Base-by-base conservation (phyloP, 2,888 invertebrate species). In the Ditula angustiorana region DNA sequence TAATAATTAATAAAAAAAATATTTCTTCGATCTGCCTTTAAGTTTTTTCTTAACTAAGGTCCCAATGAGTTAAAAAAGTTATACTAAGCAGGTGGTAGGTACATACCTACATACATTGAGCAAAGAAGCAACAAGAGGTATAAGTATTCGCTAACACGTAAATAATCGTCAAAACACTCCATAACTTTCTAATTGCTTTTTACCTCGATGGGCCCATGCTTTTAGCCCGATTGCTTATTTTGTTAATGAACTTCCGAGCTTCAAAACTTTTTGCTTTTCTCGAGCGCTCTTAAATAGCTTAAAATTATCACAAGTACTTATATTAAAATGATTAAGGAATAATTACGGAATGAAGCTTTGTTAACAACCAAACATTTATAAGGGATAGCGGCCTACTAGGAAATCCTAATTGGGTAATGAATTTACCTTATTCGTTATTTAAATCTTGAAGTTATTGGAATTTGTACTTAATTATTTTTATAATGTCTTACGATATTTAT, bases 171-270 rank as follows among this genome's bases (percentile, higher is more conserved):
- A 80, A 81, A 86, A 82, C 81, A 84, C 83, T 86, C 81, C 78
- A 83, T 85, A 88, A 88, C 85, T 88, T 88, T 80, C 73, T 86
- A 88, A 90, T 87, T 86, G 86, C 81, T 85, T 86, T 84, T 86
- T 86, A 90, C 85, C 84, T 86, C 82, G 81, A 81, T 79, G 80
- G 83, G 81, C 74, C 78, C 79, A 78, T 85, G 90, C 88, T 90
- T 90, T 90, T 86, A 90, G 87, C 79, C 80, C 79, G 83, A 90
- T 90, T 90, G 86, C 87, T 87, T 88, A 87, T 88, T 88, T 86
- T 82, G 83, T 86, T 89, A 88, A 89, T 88, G 84, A 89, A 86
- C 82, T 85, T 81, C 70, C 75, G 76, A 75, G 75, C 76, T 77
- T 77, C 74, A 75, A 79, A 81, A 89, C 81, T 87, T 88, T 84